phyloP scores from a whole-genome alignment of 2,113 vertebrate species.

The Rhipidura dahli region DNA sequence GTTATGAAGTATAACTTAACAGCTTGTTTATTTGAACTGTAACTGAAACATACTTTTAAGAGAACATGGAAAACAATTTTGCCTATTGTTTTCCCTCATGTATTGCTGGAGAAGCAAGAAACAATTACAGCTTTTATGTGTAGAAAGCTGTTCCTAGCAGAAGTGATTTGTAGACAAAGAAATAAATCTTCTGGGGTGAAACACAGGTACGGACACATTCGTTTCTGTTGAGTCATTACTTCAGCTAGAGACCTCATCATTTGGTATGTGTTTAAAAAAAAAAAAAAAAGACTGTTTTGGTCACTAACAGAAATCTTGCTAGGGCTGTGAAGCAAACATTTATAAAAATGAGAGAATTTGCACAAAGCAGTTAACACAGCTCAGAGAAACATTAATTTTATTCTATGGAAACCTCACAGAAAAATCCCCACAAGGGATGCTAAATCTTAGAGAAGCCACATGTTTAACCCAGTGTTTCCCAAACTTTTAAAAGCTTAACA shows the following conservation, averaged over 20 bases:
- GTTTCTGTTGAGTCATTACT: not conserved
- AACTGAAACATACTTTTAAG: not conserved
- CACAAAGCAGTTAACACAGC: slow-evolving; percentile 49
- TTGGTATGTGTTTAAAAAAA: not conserved
- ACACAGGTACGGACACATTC: not conserved
- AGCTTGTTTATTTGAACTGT: not conserved
- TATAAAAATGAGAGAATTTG: slow-evolving; percentile 41
- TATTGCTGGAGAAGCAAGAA: not conserved
- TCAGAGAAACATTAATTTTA: slow-evolving; percentile 47
- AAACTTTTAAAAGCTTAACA: slow-evolving; percentile 60
- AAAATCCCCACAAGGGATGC: not conserved
- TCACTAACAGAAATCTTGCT: not conserved
- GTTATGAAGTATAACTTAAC: not conserved
- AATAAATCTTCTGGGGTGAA: slow-evolving; percentile 16
- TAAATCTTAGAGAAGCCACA: slow-evolving; percentile 5
- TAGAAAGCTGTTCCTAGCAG: slow-evolving; percentile 1
- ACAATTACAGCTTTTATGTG: slow-evolving; percentile 23
- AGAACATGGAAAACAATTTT: not conserved
- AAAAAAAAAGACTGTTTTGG: not conserved
- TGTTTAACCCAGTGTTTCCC: slow-evolving; percentile 45
- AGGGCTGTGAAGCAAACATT: not conserved
- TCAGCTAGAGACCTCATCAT: not conserved
- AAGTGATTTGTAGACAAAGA: slow-evolving; percentile 26
- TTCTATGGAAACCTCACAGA: slow-evolving; percentile 15
- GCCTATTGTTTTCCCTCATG: not conserved